Evolutionary conservation across 2,797 vertebrate species (phyloP).

Genomic region (Brachyrhaphis roseni): DNA sequence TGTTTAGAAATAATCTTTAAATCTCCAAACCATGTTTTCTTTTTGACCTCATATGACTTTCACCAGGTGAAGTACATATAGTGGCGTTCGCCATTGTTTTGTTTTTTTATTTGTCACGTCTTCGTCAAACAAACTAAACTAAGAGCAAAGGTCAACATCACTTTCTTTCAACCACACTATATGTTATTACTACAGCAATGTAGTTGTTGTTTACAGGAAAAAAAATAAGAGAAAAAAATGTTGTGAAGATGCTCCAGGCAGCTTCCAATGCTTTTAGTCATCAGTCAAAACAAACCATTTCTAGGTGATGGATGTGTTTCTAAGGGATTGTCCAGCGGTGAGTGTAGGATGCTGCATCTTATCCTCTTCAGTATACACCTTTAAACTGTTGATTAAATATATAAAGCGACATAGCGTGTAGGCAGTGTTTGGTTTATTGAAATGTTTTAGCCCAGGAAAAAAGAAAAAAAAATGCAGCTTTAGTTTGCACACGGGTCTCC

Average conservation of each 20-base stretch:
- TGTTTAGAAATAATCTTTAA: neutral
- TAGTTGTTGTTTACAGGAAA: neutral
- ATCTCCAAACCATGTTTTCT: neutral
- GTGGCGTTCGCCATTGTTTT: neutral
- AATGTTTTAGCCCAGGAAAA: neutral
- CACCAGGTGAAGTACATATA: neutral
- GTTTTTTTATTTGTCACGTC: neutral
- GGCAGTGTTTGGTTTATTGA: neutral
- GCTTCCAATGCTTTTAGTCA: neutral
- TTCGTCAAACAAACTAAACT: neutral
- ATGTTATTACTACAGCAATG: neutral
- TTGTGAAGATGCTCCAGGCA: neutral
- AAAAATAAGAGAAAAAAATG: neutral
- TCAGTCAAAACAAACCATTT: slow-evolving; percentile 1
- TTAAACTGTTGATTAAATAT: neutral
- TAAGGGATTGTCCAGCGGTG: neutral
- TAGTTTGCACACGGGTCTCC: neutral
- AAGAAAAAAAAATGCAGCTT: neutral
- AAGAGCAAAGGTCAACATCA: neutral
- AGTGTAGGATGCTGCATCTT: neutral
- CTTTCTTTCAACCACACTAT: neutral
- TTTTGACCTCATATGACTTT: neutral
- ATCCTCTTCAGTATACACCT: neutral
- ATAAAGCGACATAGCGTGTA: neutral
- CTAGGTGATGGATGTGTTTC: neutral